Evolutionary conservation across 2,113 vertebrate species (phyloP).

Genomic region (Phalacrocorax brasilianus): DNA sequence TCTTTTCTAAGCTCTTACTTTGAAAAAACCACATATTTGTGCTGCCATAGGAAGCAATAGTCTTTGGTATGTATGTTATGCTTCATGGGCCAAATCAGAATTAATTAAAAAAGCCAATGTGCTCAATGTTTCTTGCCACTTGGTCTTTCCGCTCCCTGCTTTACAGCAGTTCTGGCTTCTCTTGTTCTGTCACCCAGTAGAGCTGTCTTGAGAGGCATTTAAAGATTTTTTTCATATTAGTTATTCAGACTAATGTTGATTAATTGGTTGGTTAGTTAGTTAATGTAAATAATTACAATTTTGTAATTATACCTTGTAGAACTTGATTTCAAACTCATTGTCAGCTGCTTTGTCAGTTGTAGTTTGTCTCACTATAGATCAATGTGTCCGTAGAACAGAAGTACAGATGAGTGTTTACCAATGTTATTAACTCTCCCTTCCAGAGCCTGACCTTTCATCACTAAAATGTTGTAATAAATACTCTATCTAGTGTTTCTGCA

Average conservation of each 20-base stretch:
- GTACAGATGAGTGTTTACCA: neutral
- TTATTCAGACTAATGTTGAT: neutral
- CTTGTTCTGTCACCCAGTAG: neutral
- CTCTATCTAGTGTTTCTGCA: neutral
- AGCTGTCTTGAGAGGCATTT: neutral
- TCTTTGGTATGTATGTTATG: neutral
- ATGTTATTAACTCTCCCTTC: neutral
- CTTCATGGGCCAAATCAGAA: neutral
- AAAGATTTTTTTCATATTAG: neutral
- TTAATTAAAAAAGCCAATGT: neutral
- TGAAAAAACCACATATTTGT: neutral
- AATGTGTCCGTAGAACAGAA: neutral
- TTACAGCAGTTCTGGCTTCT: neutral
- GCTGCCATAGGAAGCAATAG: neutral
- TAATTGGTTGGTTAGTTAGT: too few relatives aligned
- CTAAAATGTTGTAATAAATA: neutral
- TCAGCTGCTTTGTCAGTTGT: neutral
- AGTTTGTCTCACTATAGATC: neutral
- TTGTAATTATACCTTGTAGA: neutral
- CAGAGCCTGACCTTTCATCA: neutral
- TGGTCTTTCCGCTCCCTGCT: neutral
- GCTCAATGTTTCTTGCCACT: neutral
- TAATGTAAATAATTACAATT: neutral
- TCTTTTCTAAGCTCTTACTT: slow-evolving; percentile 31
- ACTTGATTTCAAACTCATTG: neutral